Evolutionary conservation across 64 coral and sea anemone species (phyloP), one percentile per base, ranked within the genome.

Genomic region (Montipora foliosa): DNA sequence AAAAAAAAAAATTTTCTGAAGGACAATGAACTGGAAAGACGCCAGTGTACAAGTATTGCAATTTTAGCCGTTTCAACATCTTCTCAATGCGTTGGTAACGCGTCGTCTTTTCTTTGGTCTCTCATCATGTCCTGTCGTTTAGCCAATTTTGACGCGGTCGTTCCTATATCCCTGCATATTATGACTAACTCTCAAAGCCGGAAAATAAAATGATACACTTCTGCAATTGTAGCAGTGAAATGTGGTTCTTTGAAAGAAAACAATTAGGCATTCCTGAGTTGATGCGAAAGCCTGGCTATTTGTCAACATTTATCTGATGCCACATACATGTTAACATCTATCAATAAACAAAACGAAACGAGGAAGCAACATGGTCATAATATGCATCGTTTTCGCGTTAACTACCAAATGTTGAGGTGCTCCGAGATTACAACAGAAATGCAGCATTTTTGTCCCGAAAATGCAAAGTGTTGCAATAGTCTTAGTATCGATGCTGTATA

Each of bases 261-360:
- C 82, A 72, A 86, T 22, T 0, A 71, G 62, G 82, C 82, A 86
- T 86, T 86, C 82, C 82, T 5, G n/a, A 59, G 82, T 86, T 52
- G 82, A 71, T 86, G 67, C 9, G 82, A 71, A 8, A 22, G 44
- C 13, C 48, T 68, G 17, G 0, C 48, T 86, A 47, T 86, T 86
- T 86, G 82, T 48, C 62, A 67, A 71, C 46, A 46, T 71, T 50
- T 71, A 17, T 64, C 60, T 5, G n/a, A 5, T 57, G 53, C 11
- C 53, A 11, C 11, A 57, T 11, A 57, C 4, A 57, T 57, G 53
- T 57, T 57, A 57, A 57, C 53, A 11, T 8, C 53, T 11, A 57
- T 11, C 11, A 6, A 8, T 57, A 8, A 57, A 57, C 6, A 57
- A 57, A 57, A 57, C 53, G 53, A 57, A 37, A 37, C 37, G 37